Evolutionary conservation across 2,113 vertebrate species (phyloP).

Genomic region (Antennarius striatus): DNA sequence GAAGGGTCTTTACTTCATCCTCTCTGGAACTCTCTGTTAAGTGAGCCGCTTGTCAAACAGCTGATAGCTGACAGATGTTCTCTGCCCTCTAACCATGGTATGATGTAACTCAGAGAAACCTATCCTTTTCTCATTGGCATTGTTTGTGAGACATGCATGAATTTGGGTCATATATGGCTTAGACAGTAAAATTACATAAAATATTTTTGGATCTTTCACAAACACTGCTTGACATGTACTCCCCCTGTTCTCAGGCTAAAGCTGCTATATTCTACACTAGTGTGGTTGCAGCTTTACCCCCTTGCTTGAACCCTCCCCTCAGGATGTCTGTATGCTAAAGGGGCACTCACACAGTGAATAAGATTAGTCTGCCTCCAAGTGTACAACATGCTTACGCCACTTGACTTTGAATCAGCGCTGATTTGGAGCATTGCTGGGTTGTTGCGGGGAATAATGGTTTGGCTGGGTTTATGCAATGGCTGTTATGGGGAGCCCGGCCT

Average conservation of each 20-base stretch:
- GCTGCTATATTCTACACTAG: constrained; percentile 51
- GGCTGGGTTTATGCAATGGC: constrained; percentile 76
- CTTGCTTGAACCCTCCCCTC: constrained; percentile 71
- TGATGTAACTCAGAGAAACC: constrained; percentile 77
- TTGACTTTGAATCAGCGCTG: constrained; percentile 78
- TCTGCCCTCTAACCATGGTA: constrained; percentile 68
- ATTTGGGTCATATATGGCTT: constrained; percentile 80
- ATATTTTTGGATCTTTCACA: constrained; percentile 70
- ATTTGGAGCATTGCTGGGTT: constrained; percentile 76
- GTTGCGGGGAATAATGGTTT: constrained; percentile 74
- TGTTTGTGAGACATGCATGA: constrained; percentile 69
- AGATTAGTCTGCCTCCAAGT: constrained; percentile 79
- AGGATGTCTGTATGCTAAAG: constrained; percentile 79
- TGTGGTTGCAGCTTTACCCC: constrained; percentile 58
- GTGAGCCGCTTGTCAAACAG: constrained; percentile 75
- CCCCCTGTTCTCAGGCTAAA: constrained; percentile 51
- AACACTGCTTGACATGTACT: constrained; percentile 62
- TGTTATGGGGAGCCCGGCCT: constrained; percentile 75
- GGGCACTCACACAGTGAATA: constrained; percentile 78
- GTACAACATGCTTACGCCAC: constrained; percentile 80
- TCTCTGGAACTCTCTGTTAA: constrained; percentile 65
- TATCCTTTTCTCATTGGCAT: constrained; percentile 60
- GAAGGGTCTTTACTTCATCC: constrained; percentile 63
- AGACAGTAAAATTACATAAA: constrained; percentile 74
- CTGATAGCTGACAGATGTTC: constrained; percentile 74